These are phyloP conservation scores for Calvadosia cruxmelitensis DNA, from an alignment of 30 jellyfish, hydroid and myxozoan species.

Conservation along the genomic window DNA sequence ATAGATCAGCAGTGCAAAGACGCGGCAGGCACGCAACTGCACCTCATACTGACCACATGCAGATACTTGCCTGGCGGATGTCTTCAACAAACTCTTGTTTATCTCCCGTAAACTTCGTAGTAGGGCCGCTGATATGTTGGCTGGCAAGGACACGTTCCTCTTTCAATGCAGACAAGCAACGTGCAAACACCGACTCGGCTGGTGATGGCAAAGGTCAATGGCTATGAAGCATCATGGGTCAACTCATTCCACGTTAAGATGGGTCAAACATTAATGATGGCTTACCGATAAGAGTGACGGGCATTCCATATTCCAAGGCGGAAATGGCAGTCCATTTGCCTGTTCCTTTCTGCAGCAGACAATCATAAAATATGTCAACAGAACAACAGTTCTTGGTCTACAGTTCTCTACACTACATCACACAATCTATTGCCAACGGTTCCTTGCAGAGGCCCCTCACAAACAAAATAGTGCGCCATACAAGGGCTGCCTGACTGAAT, in stretches of 20 bases:
- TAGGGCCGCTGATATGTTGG: slow-evolving; percentile 61
- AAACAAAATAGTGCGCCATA: too few relatives aligned
- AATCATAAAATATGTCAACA: too few relatives aligned
- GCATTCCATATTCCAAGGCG: slow-evolving; percentile 90
- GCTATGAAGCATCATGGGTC: neutral
- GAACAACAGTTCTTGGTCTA: too few relatives aligned
- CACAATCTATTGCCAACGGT: too few relatives aligned
- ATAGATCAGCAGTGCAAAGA: neutral
- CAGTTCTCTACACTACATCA: too few relatives aligned
- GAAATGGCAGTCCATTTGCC: slow-evolving; percentile 99
- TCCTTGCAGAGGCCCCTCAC: too few relatives aligned
- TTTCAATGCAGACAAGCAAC: slow-evolving; percentile 88
- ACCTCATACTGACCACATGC: too few relatives aligned
- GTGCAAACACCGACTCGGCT: slow-evolving; percentile 98
- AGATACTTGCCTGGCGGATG: slow-evolving; percentile 52
- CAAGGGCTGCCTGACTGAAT: too few relatives aligned
- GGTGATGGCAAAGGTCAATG: neutral
- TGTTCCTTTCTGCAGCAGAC: slow-evolving; percentile 82
- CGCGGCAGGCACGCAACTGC: too few relatives aligned
- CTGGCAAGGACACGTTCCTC: slow-evolving; percentile 81
- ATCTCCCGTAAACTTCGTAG: slow-evolving; percentile 45
- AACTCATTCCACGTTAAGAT: neutral
- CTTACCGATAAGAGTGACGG: slow-evolving; percentile 93
- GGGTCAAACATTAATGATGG: neutral
- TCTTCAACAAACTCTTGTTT: slow-evolving; percentile 80